Conservation (phyloP, 2,888 invertebrate species). For the Aricia artaxerxes region DNA sequence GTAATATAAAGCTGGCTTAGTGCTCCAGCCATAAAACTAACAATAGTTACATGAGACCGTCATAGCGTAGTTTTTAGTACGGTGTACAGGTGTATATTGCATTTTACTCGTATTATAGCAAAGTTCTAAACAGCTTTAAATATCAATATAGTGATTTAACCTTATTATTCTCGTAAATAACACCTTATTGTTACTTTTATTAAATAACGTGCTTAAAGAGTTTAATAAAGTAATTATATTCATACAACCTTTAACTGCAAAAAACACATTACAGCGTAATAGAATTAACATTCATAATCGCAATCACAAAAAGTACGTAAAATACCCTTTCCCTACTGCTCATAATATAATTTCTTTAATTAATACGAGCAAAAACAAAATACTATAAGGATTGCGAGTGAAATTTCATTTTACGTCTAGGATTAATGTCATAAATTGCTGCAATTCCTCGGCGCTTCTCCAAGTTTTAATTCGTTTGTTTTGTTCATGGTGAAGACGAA, state of each 20-base stretch:
- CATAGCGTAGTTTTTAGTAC: too few relatives aligned
- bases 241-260: neutral
- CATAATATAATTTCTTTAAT: constrained; percentile 6
- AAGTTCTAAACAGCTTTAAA: too few relatives aligned
- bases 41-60: too few relatives aligned
- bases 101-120: too few relatives aligned
- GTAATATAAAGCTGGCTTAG: too few relatives aligned
- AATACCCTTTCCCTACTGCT: neutral
- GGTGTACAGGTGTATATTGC: too few relatives aligned
- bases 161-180: too few relatives aligned
- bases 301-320: neutral
- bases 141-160: too few relatives aligned
- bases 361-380: constrained; percentile 52
- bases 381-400: constrained; percentile 52
- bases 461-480: constrained; percentile 67
- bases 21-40: too few relatives aligned
- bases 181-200: too few relatives aligned
- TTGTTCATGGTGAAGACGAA: constrained; percentile 61
- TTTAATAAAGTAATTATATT: too few relatives aligned
- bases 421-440: constrained; percentile 69
- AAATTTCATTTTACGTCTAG: constrained; percentile 65
- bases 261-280: neutral
- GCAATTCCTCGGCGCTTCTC: constrained; percentile 54
- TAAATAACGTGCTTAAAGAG: too few relatives aligned
- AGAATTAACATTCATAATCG: neutral